These are phyloP conservation scores for Lepas anatifera DNA, from an alignment of 2,888 invertebrate species.

Conservation along the genomic window DNA sequence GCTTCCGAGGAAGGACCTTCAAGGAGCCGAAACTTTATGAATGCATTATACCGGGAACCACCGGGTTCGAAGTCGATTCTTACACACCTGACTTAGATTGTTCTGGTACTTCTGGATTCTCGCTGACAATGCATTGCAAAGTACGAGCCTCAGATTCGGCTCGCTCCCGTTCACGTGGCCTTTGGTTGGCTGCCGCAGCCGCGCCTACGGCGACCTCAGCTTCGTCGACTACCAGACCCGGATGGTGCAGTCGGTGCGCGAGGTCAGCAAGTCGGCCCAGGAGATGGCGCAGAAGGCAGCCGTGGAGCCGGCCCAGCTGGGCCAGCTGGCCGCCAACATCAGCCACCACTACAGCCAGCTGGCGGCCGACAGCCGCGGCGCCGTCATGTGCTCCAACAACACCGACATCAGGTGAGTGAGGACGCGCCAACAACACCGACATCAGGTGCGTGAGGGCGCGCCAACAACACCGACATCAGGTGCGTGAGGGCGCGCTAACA, in stretches of 20 bases:
- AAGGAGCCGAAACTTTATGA: no score
- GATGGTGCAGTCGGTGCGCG: constrained; percentile 89
- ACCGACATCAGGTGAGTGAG: background rate
- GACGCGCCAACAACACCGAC: no score
- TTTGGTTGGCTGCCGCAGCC: no score
- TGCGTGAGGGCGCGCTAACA: no score
- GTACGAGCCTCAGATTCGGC: background rate
- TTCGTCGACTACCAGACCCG: constrained; percentile 95
- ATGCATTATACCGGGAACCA: no score
- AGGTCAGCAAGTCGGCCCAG: constrained; percentile 80
- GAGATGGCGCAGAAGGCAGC: constrained; percentile 83
- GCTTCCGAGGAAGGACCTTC: no score
- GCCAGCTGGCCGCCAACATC: constrained; percentile 71
- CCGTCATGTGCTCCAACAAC: constrained; percentile 59
- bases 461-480: no score
- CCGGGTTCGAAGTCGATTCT: no score
- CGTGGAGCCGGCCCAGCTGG: constrained; percentile 61
- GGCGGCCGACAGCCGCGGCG: constrained; percentile 78
- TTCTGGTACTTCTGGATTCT: no score
- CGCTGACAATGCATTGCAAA: no score
- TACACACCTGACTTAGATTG: no score
- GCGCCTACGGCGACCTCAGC: constrained; percentile 31
- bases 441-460: no score
- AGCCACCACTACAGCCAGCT: constrained; percentile 74
- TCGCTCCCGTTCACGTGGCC: constrained; percentile 2